Base-by-base conservation (phyloP, 2,888 invertebrate genomes). In the Heliconius sara region DNA sequence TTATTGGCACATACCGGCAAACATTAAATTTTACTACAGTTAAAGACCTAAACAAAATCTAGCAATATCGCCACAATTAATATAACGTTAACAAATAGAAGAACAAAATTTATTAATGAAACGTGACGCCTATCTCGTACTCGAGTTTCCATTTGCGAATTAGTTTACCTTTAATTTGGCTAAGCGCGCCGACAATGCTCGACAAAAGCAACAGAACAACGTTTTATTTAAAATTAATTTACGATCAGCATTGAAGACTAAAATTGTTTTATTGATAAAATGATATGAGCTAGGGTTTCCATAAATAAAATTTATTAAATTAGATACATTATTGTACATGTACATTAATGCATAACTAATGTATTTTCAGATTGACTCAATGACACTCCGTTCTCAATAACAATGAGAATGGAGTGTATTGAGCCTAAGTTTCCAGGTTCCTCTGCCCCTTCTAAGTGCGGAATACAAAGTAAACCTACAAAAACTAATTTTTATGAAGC, bases 111-210 rank as follows among this genome's bases (percentile, higher is more conserved):
- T 85, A 86, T 86, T 87, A 85, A 87, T 86, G 86, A 87, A 87
- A 84, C 77, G 79, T 72, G 79, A 82, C 81, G 81, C 84, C 82
- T 83, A 83, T 83, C 83, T 81, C 80, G 72, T 57, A 81, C 80
- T 82, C 83, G 82, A 85, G 87, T 85, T 83, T 87, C 91, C 91
- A 91, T 92, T 93, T 90, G 85, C 83, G 89, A 91, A 93, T 93
- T 91, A 92, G 94, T 94, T 93, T 93, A 92, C 91, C 91, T 94
- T 94, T 91, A 91, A 93, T 93, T 92, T 91, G 87, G 89, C 87
- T 88, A 88, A 93, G 90, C 90, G 89, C 86, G 82, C 85, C 87
- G 86, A 86, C 87, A 88, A 87, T 87, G 86, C 80, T 83, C 85
- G 87, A 89, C 87, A 88, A 89, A 88, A 84, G 82, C 84, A 83